Conservation (phyloP, 37 sponge, comb jelly and placozoan species). For the Aplysina aerophoba region DNA sequence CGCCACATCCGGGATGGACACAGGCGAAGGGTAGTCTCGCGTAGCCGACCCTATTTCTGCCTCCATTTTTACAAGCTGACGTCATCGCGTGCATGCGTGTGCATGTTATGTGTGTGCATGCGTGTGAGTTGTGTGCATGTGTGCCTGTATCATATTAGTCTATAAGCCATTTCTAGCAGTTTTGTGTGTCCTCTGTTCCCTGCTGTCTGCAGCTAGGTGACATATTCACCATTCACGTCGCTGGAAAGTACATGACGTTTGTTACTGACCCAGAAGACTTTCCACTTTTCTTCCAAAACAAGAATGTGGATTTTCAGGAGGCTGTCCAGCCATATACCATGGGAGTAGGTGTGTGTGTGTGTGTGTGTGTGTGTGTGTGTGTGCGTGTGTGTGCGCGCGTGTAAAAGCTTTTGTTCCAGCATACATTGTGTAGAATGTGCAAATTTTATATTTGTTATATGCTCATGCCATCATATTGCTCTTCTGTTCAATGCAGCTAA, state of each 20-base stretch:
- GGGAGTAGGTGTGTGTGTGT: conserved; percentile 61
- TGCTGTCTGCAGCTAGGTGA: conserved; percentile 56
- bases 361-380: conserved; percentile 30
- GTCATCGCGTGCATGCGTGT: neutral
- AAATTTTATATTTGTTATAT: no score
- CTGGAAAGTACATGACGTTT: conserved; percentile 83
- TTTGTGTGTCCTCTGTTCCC: neutral
- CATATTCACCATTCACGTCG: conserved; percentile 74
- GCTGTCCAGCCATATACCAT: conserved; percentile 72
- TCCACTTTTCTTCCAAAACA: conserved; percentile 47
- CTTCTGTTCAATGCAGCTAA: conserved; percentile 77
- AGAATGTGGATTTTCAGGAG: conserved; percentile 55
- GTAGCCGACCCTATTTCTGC: neutral
- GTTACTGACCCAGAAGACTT: conserved; percentile 49
- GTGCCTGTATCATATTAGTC: neutral
- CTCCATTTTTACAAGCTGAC: neutral
- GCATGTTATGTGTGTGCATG: neutral
- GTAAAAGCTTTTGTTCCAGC: no score
- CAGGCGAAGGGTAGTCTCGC: conserved; percentile 67
- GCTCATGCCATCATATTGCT: no score
- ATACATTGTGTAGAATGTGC: no score
- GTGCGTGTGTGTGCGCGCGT: conserved; percentile 31
- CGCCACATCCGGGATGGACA: conserved; percentile 65
- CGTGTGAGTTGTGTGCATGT: no score
- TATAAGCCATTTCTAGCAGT: neutral